Evolutionary conservation across 2,888 invertebrate genomes (phyloP), one percentile per base, ranked within the genome.

Genomic region (Doris montereyensis): DNA sequence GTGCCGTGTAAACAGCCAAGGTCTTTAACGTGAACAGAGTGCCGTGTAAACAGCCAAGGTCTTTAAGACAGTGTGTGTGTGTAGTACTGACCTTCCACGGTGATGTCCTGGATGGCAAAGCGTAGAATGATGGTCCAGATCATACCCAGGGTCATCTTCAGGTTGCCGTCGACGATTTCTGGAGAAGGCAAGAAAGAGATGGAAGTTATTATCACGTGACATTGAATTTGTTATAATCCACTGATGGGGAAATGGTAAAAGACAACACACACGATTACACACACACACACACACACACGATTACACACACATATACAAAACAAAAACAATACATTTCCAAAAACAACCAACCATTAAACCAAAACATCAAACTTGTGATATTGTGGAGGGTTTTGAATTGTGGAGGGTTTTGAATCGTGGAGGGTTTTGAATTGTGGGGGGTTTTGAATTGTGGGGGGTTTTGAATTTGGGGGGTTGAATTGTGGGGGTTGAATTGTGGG

Each of bases 91-190:
- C 93, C 93, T 94, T 99, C 99, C 76, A 99, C 99, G 88, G 98
- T 98, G 93, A 99, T 99, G 93, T 99, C 99, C 93, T 99, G 99
- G 93, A 99, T 99, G 92, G 99, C 99, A 94, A 99, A 99, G 91
- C 99, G 95, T 91, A 99, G 94, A 93, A 99, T 99, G 93, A 99
- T 99, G 88, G 99, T 99, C 99, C 99, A 99, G 92, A 99, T 99
- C 97, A 99, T 98, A 93, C 99, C 99, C 87, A 99, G 94, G 52
- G 99, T 99, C 99, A 99, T 99, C 94, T 99, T 99, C 86, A 98
- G 94, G 93, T 99, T 99, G 89, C 99, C 99, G 93, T 99, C 99
- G 86, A 99, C 99, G 93, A 99, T 99, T 95, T 99, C 99, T 96
- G 92, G 58, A 90, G 88, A 73, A 78, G 62, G 80, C 81, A 81